phyloP scores from a whole-genome alignment of 2,888 invertebrate genomes.

The Drosophila mulleri region DNA sequence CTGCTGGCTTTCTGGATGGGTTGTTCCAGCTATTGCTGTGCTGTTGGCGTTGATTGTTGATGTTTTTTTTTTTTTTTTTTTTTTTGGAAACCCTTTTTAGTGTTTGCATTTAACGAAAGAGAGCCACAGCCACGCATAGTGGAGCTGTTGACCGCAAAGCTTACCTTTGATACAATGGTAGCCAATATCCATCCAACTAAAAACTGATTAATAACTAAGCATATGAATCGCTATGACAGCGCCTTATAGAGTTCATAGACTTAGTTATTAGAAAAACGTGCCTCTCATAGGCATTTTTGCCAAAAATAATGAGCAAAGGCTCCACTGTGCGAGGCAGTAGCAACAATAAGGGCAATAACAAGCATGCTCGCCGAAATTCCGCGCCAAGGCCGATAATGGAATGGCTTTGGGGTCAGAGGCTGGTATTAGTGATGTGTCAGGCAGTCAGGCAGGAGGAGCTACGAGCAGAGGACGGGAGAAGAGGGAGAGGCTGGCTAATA shows the following conservation, averaged over 20 bases:
- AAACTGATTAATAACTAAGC: background rate
- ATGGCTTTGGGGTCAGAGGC: slow-evolving; percentile 13
- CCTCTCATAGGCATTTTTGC: too few species aligned
- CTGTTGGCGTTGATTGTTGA: slow-evolving; percentile 43
- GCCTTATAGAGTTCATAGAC: background rate
- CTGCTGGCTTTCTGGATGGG: slow-evolving; percentile 33
- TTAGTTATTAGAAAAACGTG: too few species aligned
- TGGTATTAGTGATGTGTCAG: slow-evolving; percentile 43
- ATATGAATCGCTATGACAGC: background rate
- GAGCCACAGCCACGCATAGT: slow-evolving; percentile 51
- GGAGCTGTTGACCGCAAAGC: background rate
- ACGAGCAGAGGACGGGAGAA: background rate
- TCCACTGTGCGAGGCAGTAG: slow-evolving; percentile 32
- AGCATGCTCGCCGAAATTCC: slow-evolving; percentile 58
- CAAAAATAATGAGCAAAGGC: too few species aligned
- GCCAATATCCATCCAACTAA: background rate
- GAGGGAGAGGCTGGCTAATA: slow-evolving; percentile 60
- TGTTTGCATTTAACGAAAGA: slow-evolving; percentile 80
- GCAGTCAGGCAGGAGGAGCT: background rate
- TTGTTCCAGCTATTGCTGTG: slow-evolving; percentile 30
- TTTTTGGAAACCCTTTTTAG: slow-evolving; percentile 71
- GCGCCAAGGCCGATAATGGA: slow-evolving; percentile 55
- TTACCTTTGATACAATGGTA: too few species aligned
- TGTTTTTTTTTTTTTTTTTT: slow-evolving; percentile 9
- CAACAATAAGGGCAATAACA: slow-evolving; percentile 70